A percentile compares a stretch with the other conserved stretches of the same genome.
Evolutionary conservation across 2,888 invertebrate species (phyloP).

Genomic region (Cephonodes hylas): DNA sequence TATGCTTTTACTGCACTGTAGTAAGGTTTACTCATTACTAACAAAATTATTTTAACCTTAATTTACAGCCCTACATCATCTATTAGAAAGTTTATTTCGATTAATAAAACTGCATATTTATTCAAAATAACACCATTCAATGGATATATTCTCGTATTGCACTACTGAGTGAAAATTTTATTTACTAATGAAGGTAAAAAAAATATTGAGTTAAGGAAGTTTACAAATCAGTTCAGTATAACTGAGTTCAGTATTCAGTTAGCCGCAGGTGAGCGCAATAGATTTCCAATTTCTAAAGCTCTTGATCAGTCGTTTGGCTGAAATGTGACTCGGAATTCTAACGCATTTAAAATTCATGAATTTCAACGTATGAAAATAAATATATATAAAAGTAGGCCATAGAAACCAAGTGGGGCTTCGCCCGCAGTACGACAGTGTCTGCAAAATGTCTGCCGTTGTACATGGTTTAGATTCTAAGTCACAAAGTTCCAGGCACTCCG

Average conservation of each 20-base stretch:
- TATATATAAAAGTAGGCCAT: not conserved
- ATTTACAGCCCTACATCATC: conserved; percentile 67
- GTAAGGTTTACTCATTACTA: conserved; percentile 43
- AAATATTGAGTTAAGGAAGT: not conserved
- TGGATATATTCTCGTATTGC: conserved; percentile 66
- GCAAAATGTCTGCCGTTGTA: not conserved
- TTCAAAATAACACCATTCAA: conserved; percentile 63
- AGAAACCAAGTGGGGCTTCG: not conserved
- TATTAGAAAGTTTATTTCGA: conserved; percentile 29
- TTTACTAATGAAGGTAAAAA: not conserved
- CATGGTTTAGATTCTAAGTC: not conserved
- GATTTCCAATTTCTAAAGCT: not conserved
- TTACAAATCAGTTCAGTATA: not conserved
- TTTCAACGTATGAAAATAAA: not conserved
- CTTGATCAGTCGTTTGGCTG: not conserved
- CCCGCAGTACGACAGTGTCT: not conserved
- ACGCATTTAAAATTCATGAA: not conserved
- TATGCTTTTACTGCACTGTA: conserved; percentile 26
- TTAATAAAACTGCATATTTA: conserved; percentile 50
- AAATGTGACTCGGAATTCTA: not conserved
- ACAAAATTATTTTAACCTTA: conserved; percentile 59
- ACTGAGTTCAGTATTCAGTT: not conserved
- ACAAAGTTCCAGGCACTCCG: not conserved
- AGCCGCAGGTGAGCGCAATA: not conserved
- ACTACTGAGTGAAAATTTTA: conserved; percentile 46